Conservation (phyloP, 2,113 vertebrate species). For the Ochotona princeps region DNA sequence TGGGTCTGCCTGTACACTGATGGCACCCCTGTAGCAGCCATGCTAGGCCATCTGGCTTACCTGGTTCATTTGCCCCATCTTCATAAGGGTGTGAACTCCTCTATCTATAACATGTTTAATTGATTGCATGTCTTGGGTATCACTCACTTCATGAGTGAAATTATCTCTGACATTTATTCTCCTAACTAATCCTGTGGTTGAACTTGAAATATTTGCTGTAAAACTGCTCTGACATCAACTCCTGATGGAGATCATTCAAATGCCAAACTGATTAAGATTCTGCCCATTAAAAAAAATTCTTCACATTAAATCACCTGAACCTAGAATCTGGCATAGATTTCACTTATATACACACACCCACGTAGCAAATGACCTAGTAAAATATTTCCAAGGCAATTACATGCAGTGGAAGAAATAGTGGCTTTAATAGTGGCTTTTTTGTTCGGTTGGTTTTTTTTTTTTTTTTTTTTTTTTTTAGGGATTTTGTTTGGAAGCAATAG, state of each 20-base stretch:
- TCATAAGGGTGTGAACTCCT: neutral
- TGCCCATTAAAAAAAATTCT: neutral
- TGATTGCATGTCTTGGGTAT: neutral
- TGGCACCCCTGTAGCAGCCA: fast-evolving
- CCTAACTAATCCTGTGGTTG: neutral
- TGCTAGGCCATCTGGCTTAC: neutral
- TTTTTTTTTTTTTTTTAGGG: neutral
- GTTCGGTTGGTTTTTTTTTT: no score
- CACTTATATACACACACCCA: neutral
- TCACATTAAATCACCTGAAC: neutral
- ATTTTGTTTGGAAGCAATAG: neutral
- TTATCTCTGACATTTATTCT: neutral
- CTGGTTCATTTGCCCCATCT: neutral
- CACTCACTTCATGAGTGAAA: neutral
- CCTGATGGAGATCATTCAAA: neutral
- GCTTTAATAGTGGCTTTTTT: no score
- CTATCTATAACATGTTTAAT: neutral
- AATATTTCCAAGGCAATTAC: neutral
- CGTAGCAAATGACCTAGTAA: neutral
- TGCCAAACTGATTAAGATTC: neutral
- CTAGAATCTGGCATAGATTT: neutral
- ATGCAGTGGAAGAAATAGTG: neutral
- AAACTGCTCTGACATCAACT: neutral
- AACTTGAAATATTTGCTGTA: neutral
- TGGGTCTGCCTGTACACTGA: fast-evolving